A percentile compares a stretch with the other conserved stretches of the same genome.
phyloP scores from a whole-genome alignment of 1,140 invertebrate genomes.

The Hirudo medicinalis region DNA sequence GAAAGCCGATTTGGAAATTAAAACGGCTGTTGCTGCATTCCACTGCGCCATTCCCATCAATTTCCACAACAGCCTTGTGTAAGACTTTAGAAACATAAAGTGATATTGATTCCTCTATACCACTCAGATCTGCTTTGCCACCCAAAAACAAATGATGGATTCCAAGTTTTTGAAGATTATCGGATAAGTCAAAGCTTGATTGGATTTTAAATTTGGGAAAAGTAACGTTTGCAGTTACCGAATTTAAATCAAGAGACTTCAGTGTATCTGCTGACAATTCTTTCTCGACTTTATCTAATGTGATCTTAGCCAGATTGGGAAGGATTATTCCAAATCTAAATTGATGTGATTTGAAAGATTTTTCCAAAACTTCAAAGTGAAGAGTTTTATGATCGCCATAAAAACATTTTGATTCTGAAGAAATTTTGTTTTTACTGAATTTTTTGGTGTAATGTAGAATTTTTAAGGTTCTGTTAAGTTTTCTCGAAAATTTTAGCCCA shows the following conservation, averaged over 20 bases:
- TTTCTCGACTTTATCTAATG: background rate
- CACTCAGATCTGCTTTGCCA: conserved; percentile 29
- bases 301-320: background rate
- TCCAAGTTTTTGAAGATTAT: no score
- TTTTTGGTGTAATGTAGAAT: background rate
- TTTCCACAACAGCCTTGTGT: conserved; percentile 46
- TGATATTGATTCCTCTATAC: conserved; percentile 26
- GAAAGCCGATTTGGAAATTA: background rate
- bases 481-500: background rate
- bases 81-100: conserved; percentile 34
- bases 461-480: background rate
- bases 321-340: background rate
- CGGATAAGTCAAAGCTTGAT: no score
- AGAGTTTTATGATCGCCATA: background rate
- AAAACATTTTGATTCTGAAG: background rate
- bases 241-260: no score
- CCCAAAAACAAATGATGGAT: conserved; percentile 45
- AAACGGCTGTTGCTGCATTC: conserved; percentile 35
- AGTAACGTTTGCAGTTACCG: no score
- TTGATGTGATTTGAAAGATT: background rate
- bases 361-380: background rate
- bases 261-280: background rate
- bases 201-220: no score
- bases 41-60: conserved; percentile 43
- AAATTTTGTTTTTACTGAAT: background rate